These are phyloP conservation scores for Heteractis magnifica DNA, from an alignment of 92 coral and sea anemone genomes.

Conservation along the genomic window DNA sequence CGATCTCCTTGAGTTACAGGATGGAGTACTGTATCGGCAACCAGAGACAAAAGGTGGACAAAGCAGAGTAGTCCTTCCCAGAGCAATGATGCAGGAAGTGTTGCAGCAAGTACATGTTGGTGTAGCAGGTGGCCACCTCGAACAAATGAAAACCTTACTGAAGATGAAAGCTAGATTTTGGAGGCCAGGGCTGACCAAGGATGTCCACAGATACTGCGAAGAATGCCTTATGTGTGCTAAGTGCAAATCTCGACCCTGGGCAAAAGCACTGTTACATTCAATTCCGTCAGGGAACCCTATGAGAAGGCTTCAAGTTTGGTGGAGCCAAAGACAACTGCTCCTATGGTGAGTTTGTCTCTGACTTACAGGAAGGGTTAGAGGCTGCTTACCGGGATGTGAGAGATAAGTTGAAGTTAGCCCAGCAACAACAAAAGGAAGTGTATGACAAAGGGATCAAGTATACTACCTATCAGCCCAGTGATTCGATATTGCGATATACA, in stretches of 20 bases:
- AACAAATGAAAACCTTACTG: background rate
- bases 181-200: conserved; percentile 34
- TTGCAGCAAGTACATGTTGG: conserved; percentile 23
- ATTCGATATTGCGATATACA: conserved; percentile 4
- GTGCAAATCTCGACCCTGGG: too few relatives aligned
- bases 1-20: conserved; percentile 28
- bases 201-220: conserved; percentile 37
- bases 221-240: too few relatives aligned
- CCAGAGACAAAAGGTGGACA: background rate
- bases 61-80: background rate
- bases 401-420: background rate
- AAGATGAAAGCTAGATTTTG: conserved; percentile 22
- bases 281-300: conserved; percentile 31
- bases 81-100: background rate
- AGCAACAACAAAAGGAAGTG: background rate
- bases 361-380: background rate
- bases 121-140: conserved; percentile 23
- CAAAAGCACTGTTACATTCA: too few relatives aligned
- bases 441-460: conserved; percentile 8
- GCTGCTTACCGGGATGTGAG: conserved; percentile 5
- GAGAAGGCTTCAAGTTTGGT: conserved; percentile 4
- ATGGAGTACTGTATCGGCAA: conserved; percentile 34
- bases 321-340: background rate
- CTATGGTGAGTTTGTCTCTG: conserved; percentile 18
- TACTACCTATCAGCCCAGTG: conserved; percentile 11